phyloP scores from a whole-genome alignment of 2,888 invertebrate genomes.

The Drosophila mulleri region DNA sequence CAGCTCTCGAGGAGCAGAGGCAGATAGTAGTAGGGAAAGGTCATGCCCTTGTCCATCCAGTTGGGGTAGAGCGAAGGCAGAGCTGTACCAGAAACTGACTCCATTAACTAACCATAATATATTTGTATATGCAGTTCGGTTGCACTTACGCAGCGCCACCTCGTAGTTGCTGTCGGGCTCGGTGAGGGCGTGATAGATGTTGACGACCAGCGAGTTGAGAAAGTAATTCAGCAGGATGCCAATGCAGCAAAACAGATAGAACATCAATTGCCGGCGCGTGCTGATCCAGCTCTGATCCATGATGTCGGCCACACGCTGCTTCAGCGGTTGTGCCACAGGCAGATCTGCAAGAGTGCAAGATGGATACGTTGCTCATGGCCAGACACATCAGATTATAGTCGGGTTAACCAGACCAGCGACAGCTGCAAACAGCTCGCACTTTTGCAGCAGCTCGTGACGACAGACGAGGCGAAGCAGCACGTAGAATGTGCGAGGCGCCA shows the following conservation, averaged over 20 bases:
- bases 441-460: conserved; percentile 63
- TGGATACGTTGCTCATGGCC: neutral
- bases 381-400: neutral
- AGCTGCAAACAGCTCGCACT: conserved; percentile 68
- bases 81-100: conserved; percentile 51
- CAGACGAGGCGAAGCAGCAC: conserved; percentile 58
- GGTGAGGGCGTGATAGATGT: conserved; percentile 58
- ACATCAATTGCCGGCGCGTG: conserved; percentile 68
- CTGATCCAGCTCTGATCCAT: conserved; percentile 70
- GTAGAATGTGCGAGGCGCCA: conserved; percentile 64
- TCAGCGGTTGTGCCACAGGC: conserved; percentile 51
- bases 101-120: neutral
- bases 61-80: conserved; percentile 69
- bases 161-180: conserved; percentile 41
- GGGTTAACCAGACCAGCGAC: conserved; percentile 36
- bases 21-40: conserved; percentile 74
- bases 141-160: conserved; percentile 66
- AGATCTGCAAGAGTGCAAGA: conserved; percentile 55
- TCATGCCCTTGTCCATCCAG: conserved; percentile 74
- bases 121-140: neutral
- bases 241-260: conserved; percentile 61
- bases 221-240: conserved; percentile 66
- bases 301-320: conserved; percentile 55
- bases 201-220: conserved; percentile 56
- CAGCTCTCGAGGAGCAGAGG: conserved; percentile 62